These are phyloP conservation scores for Monopis laevigella DNA, from an alignment of 2,888 invertebrate genomes.

Conservation along the genomic window DNA sequence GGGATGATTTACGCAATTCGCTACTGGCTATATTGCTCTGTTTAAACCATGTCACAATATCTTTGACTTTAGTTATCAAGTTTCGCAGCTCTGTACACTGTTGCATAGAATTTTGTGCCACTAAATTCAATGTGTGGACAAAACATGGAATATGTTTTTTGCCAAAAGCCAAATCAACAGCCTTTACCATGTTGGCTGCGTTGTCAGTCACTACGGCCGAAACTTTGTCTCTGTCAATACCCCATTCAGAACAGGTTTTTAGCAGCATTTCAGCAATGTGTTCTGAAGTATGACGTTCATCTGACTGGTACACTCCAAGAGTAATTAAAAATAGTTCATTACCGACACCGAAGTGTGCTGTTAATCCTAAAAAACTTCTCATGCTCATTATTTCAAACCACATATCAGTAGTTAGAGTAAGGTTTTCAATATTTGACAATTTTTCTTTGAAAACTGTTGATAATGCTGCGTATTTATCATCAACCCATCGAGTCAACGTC, in stretches of 20 bases:
- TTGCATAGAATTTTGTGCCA: constrained; percentile 22
- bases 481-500: too few species aligned
- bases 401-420: constrained; percentile 29
- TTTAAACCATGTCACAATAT: constrained; percentile 20
- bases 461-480: too few species aligned
- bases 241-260: constrained; percentile 24
- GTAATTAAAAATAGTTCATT: constrained; percentile 25
- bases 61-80: constrained; percentile 23
- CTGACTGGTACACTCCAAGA: constrained; percentile 29
- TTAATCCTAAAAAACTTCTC: constrained; percentile 28
- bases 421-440: constrained; percentile 23
- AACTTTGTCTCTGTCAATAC: constrained; percentile 23
- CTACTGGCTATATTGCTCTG: constrained; percentile 11
- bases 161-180: constrained; percentile 26
- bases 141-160: constrained; percentile 29
- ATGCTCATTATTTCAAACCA: constrained; percentile 26
- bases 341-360: constrained; percentile 28
- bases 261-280: constrained; percentile 24
- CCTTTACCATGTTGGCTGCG: constrained; percentile 26
- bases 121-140: constrained; percentile 32
- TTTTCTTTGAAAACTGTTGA: constrained; percentile 25
- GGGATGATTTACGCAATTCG: constrained; percentile 10
- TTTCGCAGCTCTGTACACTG: constrained; percentile 19
- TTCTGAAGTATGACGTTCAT: constrained; percentile 31
- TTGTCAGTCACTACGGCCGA: constrained; percentile 23